Conservation (phyloP, 2,888 invertebrate genomes). For the Pseudococcus longispinus region DNA sequence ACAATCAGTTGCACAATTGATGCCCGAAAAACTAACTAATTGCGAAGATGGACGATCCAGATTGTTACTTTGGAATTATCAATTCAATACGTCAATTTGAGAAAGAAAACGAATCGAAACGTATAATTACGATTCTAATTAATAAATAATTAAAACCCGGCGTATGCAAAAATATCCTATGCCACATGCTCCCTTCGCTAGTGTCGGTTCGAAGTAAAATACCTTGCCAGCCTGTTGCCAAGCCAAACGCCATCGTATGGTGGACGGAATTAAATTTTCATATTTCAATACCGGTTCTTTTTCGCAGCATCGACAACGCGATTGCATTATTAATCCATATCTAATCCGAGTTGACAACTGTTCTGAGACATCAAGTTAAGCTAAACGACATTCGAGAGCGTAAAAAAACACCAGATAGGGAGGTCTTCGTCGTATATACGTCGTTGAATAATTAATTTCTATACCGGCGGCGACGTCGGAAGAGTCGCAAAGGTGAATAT, state of each 20-base stretch:
- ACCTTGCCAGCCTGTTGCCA: background rate
- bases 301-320: background rate
- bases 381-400: background rate
- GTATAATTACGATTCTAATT: no score
- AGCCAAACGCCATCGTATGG: background rate
- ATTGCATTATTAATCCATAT: slow-evolving; percentile 12
- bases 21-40: no score
- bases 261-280: background rate
- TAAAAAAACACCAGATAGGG: background rate
- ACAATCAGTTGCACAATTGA: no score
- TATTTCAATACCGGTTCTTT: slow-evolving; percentile 4
- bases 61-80: no score
- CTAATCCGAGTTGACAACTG: background rate
- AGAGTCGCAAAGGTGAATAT: background rate
- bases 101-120: no score
- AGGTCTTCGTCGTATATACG: background rate
- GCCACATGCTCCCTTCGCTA: no score
- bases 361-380: background rate
- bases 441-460: background rate
- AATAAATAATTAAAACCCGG: no score
- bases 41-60: no score
- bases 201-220: background rate
- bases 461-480: background rate
- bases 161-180: no score
- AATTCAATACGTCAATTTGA: no score